These are phyloP conservation scores for Andrena camellia DNA, from an alignment of 2,888 invertebrate genomes.

Conservation along the genomic window DNA sequence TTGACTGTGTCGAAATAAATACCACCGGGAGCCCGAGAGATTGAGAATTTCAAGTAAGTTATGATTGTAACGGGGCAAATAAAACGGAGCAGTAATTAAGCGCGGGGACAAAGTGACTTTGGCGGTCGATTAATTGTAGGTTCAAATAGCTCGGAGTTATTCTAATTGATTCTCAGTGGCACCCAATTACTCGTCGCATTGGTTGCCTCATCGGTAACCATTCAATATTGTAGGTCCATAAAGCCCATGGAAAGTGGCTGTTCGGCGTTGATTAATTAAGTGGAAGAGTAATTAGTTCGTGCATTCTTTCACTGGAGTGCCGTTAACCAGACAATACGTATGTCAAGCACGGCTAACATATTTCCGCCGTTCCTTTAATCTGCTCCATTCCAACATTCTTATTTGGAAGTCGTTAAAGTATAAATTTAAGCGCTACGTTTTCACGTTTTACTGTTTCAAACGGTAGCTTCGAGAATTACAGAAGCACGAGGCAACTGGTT, in stretches of 20 bases:
- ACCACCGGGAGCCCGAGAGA: background rate
- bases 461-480: background rate
- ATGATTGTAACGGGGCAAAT: conserved; percentile 29
- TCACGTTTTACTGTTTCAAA: background rate
- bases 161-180: conserved; percentile 53
- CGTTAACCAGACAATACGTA: conserved; percentile 9
- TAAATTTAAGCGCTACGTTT: too few relatives aligned
- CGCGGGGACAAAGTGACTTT: conserved; percentile 25
- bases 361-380: background rate
- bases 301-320: conserved; percentile 29
- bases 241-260: conserved; percentile 16
- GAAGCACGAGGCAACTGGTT: background rate
- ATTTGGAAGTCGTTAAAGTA: background rate
- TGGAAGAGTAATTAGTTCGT: conserved; percentile 26
- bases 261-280: conserved; percentile 39
- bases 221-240: conserved; percentile 33
- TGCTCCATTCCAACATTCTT: background rate
- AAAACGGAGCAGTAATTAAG: conserved; percentile 46
- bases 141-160: conserved; percentile 43
- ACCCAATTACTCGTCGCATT: conserved; percentile 49
- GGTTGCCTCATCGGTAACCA: conserved; percentile 33
- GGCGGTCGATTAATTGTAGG: conserved; percentile 49
- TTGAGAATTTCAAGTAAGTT: conserved; percentile 31
- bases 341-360: background rate
- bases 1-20: too few relatives aligned